A percentile compares a stretch with the other conserved stretches of the same genome.
phyloP scores from a whole-genome alignment of 2,888 invertebrate species.

The Drosophila formosana region DNA sequence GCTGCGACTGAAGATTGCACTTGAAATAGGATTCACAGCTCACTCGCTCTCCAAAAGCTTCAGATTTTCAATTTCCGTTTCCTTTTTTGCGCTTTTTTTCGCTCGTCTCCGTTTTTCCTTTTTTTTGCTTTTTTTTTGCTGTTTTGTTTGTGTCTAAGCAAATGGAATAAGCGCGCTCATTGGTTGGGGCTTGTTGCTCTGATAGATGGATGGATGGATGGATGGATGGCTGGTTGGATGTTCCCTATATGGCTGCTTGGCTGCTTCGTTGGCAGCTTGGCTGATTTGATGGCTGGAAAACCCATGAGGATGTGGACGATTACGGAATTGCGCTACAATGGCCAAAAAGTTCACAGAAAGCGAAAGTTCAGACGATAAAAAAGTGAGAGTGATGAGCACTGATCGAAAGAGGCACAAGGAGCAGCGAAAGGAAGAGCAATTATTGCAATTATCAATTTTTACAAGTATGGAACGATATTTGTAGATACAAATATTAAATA shows the following conservation, averaged over 20 bases:
- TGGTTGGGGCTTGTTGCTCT: constrained; percentile 69
- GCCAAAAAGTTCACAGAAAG: constrained; percentile 34
- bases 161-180: constrained; percentile 79
- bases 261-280: constrained; percentile 2
- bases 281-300: constrained; percentile 9
- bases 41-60: constrained; percentile 79
- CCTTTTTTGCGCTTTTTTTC: constrained; percentile 47
- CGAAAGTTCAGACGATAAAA: constrained; percentile 17
- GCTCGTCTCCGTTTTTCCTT: constrained; percentile 9
- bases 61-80: constrained; percentile 81
- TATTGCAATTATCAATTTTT: background rate
- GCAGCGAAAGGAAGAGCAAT: background rate
- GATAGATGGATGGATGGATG: constrained; percentile 50
- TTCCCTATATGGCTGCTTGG: constrained; percentile 10
- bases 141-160: constrained; percentile 76
- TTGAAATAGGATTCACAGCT: constrained; percentile 81
- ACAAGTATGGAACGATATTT: background rate
- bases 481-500: too few relatives aligned
- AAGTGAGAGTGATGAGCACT: constrained; percentile 39
- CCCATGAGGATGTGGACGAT: constrained; percentile 45
- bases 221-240: constrained; percentile 16
- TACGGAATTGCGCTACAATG: constrained; percentile 51
- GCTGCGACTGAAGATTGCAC: constrained; percentile 78
- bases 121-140: constrained; percentile 13
- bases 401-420: constrained; percentile 13